Percentiles rank a stretch among this genome's conserved stretches.
phyloP scores from a whole-genome alignment of 2,797 vertebrate species.

The Pelobates cultripes region DNA sequence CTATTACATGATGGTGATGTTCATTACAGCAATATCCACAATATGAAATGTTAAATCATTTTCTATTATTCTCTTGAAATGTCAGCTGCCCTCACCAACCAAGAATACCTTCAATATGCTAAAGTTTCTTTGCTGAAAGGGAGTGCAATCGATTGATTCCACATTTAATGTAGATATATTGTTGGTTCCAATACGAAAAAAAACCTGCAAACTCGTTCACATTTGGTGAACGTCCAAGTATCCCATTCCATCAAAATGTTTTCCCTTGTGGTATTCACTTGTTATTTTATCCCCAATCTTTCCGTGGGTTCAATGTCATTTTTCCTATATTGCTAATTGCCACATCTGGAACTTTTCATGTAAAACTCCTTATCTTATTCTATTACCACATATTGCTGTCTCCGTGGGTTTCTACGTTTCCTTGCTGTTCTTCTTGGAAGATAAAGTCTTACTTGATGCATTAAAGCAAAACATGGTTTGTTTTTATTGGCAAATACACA shows the following conservation, averaged over 20 bases:
- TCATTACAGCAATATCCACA: too few species aligned
- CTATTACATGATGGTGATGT: too few species aligned
- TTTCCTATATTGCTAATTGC: conserved; percentile 28
- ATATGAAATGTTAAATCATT: too few species aligned
- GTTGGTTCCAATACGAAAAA: too few species aligned
- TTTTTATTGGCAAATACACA: conserved; percentile 43
- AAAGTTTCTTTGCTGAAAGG: too few species aligned
- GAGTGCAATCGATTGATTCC: too few species aligned
- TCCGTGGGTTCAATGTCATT: conserved; percentile 25
- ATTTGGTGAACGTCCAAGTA: background rate
- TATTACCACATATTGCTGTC: conserved; percentile 31
- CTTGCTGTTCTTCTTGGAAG: conserved; percentile 27
- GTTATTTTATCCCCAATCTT: conserved; percentile 30
- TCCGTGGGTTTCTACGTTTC: conserved; percentile 37
- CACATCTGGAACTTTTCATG: conserved; percentile 45
- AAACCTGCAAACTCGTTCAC: too few species aligned
- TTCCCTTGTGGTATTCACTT: background rate
- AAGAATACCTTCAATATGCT: too few species aligned
- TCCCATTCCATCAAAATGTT: conserved; percentile 9
- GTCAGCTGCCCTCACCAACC: too few species aligned
- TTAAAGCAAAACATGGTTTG: conserved; percentile 42
- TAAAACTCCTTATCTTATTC: conserved; percentile 44
- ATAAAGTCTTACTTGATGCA: conserved; percentile 41
- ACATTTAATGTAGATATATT: too few species aligned
- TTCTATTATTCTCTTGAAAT: too few species aligned